Conservation (phyloP, 2,113 vertebrate genomes). For the Labrus mixtus region DNA sequence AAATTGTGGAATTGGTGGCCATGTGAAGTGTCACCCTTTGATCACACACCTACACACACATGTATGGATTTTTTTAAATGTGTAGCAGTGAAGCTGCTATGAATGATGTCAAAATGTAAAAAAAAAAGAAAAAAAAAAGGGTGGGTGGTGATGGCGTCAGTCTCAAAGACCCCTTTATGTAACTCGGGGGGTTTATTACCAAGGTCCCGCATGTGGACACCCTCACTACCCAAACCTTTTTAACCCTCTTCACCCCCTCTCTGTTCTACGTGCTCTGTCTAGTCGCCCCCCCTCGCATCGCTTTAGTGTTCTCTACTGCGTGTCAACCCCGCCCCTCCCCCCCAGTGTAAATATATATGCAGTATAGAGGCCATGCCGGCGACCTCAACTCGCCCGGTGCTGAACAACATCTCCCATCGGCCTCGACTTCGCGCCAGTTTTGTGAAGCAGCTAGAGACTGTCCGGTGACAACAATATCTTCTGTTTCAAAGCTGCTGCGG, state of each 20-base stretch:
- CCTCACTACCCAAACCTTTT: constrained; percentile 71
- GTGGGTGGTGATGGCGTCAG: constrained; percentile 63
- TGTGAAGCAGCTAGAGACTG: constrained; percentile 75
- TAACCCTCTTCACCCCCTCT: constrained; percentile 25
- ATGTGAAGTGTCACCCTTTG: constrained; percentile 62
- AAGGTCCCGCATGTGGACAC: constrained; percentile 73
- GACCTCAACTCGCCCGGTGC: constrained; percentile 37
- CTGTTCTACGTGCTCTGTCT: constrained; percentile 66
- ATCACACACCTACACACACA: constrained; percentile 47
- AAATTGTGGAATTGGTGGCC: constrained; percentile 67
- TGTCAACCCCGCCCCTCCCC: constrained; percentile 24
- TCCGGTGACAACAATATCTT: constrained; percentile 65
- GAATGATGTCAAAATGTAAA: constrained; percentile 87
- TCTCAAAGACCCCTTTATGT: constrained; percentile 68
- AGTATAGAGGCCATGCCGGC: constrained; percentile 70
- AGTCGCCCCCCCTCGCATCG: constrained; percentile 57
- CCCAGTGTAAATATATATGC: constrained; percentile 86
- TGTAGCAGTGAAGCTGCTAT: constrained; percentile 77
- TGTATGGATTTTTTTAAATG: constrained; percentile 69
- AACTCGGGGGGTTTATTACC: constrained; percentile 69
- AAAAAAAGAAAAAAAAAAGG: constrained; percentile 44
- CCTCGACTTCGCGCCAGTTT: constrained; percentile 65
- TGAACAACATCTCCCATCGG: constrained; percentile 65
- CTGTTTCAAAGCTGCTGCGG: constrained; percentile 70
- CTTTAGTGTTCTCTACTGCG: constrained; percentile 66